These are phyloP conservation scores for Leucania comma DNA, from an alignment of 2,888 invertebrate species.

Conservation along the genomic window DNA sequence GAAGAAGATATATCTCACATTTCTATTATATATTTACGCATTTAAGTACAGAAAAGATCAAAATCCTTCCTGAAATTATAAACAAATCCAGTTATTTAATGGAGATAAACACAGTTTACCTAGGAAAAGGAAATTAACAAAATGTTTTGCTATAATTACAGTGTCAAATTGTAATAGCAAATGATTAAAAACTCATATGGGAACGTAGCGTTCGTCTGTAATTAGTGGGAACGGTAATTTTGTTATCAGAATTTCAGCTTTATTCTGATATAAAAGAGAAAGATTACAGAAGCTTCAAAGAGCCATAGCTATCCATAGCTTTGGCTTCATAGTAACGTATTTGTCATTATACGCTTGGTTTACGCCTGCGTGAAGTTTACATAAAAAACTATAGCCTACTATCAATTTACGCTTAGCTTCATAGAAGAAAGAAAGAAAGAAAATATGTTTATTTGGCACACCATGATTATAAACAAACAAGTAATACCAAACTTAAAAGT, in stretches of 20 bases:
- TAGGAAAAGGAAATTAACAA: conserved; percentile 15
- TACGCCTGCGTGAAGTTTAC: too few species aligned
- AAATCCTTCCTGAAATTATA: neutral
- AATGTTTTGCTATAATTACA: conserved; percentile 25
- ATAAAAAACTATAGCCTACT: too few species aligned
- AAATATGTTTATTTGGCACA: too few species aligned
- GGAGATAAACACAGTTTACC: conserved; percentile 17
- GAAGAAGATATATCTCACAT: too few species aligned
- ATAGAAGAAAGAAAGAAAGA: too few species aligned
- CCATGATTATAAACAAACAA: too few species aligned
- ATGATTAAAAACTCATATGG: conserved; percentile 48
- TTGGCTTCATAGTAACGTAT: too few species aligned
- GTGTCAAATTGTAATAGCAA: conserved; percentile 28
- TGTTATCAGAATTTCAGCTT: conserved; percentile 54
- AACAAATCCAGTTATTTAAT: conserved; percentile 1
- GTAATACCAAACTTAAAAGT: too few species aligned
- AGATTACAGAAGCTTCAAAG: neutral
- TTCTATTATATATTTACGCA: too few species aligned
- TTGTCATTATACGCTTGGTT: too few species aligned
- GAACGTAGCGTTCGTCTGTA: conserved; percentile 25
- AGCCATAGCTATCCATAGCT: neutral
- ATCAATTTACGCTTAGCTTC: too few species aligned
- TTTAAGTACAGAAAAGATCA: neutral
- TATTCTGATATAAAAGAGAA: neutral
- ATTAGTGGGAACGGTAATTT: conserved; percentile 52